Evolutionary conservation across 2,113 vertebrate species (phyloP).

Genomic region (Corythoichthys haematopterus): DNA sequence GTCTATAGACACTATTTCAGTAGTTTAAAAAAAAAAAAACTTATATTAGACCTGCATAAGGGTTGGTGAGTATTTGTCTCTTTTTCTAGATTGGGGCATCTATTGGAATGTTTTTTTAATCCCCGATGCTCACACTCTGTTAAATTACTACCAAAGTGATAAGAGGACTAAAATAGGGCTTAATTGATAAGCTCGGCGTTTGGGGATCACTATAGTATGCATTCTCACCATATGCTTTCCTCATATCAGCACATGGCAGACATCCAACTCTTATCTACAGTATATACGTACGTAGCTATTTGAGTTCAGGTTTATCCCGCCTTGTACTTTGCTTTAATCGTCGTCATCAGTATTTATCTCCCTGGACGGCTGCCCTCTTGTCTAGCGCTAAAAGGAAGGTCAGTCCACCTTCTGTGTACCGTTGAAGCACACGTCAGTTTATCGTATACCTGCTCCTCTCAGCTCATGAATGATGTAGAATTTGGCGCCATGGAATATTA

Average conservation of each 20-base stretch:
- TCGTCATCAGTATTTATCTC: conserved; percentile 21
- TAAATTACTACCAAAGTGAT: too few species aligned
- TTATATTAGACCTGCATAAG: too few species aligned
- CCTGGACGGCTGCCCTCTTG: conserved; percentile 10
- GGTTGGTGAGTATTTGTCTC: too few species aligned
- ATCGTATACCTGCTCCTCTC: conserved; percentile 26
- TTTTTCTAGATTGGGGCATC: too few species aligned
- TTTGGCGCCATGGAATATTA: conserved; percentile 21
- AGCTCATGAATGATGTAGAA: conserved; percentile 37
- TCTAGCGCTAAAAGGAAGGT: conserved; percentile 25
- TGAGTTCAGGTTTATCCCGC: conserved; percentile 40
- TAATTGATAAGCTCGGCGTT: too few species aligned
- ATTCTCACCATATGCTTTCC: conserved; percentile 31
- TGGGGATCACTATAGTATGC: not conserved
- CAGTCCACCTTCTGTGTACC: conserved; percentile 11
- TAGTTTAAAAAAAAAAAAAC: too few species aligned
- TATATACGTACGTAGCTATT: conserved; percentile 16
- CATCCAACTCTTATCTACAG: conserved; percentile 20
- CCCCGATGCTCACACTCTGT: too few species aligned
- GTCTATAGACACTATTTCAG: too few species aligned
- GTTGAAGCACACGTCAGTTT: conserved; percentile 2
- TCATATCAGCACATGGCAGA: conserved; percentile 35
- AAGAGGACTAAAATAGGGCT: too few species aligned
- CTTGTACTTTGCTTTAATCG: conserved; percentile 30
- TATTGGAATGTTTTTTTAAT: too few species aligned